phyloP scores from a whole-genome alignment of 2,797 vertebrate genomes.

The Scleropages formosus region DNA sequence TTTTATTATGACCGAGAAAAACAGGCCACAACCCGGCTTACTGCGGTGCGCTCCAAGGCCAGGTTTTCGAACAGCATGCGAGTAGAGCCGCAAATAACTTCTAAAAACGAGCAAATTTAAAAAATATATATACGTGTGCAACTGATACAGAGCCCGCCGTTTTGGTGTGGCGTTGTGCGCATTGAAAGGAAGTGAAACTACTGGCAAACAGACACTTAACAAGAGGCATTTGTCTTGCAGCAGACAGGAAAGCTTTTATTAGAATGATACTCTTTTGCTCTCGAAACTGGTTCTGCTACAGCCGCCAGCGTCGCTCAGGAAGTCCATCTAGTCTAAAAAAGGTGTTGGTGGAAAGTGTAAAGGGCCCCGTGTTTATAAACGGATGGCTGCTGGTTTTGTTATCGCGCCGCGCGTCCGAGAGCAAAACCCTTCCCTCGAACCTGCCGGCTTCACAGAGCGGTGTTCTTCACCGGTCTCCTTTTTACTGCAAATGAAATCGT shows the following conservation, averaged over 20 bases:
- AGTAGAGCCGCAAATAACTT: too few relatives aligned
- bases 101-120: too few relatives aligned
- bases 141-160: neutral
- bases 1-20: neutral
- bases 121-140: too few relatives aligned
- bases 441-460: neutral
- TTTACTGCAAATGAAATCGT: neutral
- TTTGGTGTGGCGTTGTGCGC: neutral
- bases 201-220: neutral
- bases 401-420: neutral
- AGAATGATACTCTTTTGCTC: neutral
- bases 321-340: neutral
- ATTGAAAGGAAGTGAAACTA: neutral
- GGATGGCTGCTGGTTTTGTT: neutral
- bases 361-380: neutral
- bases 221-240: neutral
- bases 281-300: neutral
- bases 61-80: too few relatives aligned
- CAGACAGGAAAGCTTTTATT: conserved; percentile 11
- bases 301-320: neutral
- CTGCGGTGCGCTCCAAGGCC: neutral
- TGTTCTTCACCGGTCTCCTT: neutral
- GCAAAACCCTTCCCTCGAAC: neutral
- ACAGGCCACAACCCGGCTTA: neutral
- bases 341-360: neutral